A percentile compares a stretch with the other conserved stretches of the same genome.
phyloP scores from a whole-genome alignment of 92 coral and sea anemone genomes.

The Desmophyllum pertusum region DNA sequence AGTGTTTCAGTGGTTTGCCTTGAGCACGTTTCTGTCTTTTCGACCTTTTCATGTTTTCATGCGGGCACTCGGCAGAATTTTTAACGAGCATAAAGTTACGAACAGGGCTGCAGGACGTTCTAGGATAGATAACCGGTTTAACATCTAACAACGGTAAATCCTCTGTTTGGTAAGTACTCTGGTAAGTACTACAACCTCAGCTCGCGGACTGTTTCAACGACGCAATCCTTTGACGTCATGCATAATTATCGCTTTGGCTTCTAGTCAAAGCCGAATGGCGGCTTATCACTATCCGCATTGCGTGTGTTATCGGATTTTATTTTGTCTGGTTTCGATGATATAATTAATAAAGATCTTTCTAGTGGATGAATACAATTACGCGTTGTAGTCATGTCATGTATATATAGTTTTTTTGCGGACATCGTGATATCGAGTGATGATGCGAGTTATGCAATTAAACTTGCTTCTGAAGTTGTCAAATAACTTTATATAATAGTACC shows the following conservation, averaged over 20 bases:
- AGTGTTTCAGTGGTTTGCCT: not conserved
- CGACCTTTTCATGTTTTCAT: no score
- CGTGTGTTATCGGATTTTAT: no score
- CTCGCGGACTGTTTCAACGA: no score
- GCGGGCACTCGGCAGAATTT: not conserved
- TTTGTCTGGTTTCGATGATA: not conserved
- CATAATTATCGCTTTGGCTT: not conserved
- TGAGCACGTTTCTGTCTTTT: slow-evolving; percentile 13
- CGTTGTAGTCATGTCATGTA: no score
- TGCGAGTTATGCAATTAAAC: not conserved
- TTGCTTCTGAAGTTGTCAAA: no score
- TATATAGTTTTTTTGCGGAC: no score
- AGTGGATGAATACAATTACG: no score
- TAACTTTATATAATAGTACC: no score
- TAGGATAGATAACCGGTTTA: not conserved
- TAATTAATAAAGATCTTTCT: not conserved
- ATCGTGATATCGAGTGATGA: no score
- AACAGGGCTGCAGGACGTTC: not conserved
- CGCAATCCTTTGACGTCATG: not conserved
- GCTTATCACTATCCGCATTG: no score
- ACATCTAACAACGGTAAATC: not conserved
- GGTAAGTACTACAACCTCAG: no score
- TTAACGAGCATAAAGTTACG: not conserved
- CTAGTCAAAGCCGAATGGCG: no score
- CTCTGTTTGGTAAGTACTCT: not conserved